Percentiles rank a stretch among this genome's conserved stretches.
These are phyloP conservation scores for Chrysolina oricalcia DNA, from an alignment of 2,888 invertebrate genomes.

Conservation along the genomic window DNA sequence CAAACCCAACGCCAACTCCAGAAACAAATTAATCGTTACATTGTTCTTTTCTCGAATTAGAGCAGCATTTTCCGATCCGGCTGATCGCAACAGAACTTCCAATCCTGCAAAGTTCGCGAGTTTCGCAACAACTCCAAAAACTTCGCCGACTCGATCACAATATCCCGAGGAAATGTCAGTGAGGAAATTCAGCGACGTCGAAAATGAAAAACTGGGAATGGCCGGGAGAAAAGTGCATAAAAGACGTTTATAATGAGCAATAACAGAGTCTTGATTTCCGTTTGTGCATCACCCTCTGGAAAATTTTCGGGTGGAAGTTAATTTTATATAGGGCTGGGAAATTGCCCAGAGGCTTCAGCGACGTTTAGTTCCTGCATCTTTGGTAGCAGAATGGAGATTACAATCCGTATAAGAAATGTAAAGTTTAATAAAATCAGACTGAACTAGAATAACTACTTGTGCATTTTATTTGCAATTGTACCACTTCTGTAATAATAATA, in stretches of 20 bases:
- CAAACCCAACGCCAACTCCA: background rate
- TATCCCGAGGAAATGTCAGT: slow-evolving; percentile 26
- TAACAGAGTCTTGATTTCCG: slow-evolving; percentile 12
- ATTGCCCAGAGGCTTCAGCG: too few species aligned
- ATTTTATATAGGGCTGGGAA: background rate
- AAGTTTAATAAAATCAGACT: too few species aligned
- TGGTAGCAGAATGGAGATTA: too few species aligned
- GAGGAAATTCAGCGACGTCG: slow-evolving; percentile 23
- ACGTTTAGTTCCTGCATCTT: too few species aligned
- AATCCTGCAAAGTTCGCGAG: background rate
- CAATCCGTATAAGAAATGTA: too few species aligned
- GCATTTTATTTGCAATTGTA: too few species aligned
- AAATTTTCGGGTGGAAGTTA: background rate
- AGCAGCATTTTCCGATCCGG: background rate
- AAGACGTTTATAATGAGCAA: slow-evolving; percentile 19
- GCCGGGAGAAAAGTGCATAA: slow-evolving; percentile 17
- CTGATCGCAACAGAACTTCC: background rate
- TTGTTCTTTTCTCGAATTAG: slow-evolving; percentile 7
- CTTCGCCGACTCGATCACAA: slow-evolving; percentile 21
- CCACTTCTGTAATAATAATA: too few species aligned
- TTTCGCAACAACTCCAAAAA: slow-evolving; percentile 18
- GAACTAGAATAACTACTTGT: too few species aligned
- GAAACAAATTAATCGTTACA: slow-evolving; percentile 7
- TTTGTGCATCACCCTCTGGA: background rate
- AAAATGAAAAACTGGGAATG: slow-evolving; percentile 27